phyloP scores from a whole-genome alignment of 2,113 vertebrate genomes.

The Acanthochromis polyacanthus region DNA sequence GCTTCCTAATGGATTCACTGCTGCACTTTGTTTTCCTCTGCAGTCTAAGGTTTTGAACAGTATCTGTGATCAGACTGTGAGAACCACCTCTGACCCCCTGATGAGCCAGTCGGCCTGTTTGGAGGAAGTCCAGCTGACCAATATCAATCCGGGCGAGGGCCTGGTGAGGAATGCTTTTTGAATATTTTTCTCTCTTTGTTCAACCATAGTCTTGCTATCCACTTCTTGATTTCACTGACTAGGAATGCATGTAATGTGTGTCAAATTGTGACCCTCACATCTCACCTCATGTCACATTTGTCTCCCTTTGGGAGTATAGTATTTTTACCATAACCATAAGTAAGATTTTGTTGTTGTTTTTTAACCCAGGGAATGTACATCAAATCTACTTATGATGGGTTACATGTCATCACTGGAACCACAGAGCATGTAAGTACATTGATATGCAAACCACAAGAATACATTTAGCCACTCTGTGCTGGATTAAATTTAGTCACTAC shows the following conservation, averaged over 20 bases:
- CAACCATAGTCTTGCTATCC: not conserved
- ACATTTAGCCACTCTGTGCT: not conserved
- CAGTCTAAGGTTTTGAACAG: conserved; percentile 94
- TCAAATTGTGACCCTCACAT: conserved; percentile 32
- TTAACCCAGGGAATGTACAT: conserved; percentile 96
- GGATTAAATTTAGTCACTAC: not conserved
- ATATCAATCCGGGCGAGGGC: conserved; percentile 94
- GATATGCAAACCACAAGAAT: not conserved
- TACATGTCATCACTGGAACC: conserved; percentile 98
- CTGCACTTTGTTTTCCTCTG: conserved; percentile 31
- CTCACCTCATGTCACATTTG: conserved; percentile 6
- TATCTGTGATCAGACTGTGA: conserved; percentile 96
- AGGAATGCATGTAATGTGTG: conserved; percentile 34
- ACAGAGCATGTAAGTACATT: conserved; percentile 94
- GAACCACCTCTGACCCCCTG: conserved; percentile 91
- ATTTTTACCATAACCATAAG: conserved; percentile 28
- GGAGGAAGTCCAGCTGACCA: conserved; percentile 92
- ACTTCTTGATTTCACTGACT: not conserved
- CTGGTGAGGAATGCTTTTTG: conserved; percentile 87
- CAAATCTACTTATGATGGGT: conserved; percentile 97
- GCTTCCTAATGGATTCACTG: conserved; percentile 4
- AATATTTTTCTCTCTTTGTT: not conserved
- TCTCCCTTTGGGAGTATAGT: conserved; percentile 23
- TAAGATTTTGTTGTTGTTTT: not conserved
- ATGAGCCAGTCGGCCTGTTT: conserved; percentile 94